A percentile compares a stretch with the other conserved stretches of the same genome.
These are phyloP conservation scores for Lepidostoma basale DNA, from an alignment of 1,140 invertebrate species.

Conservation along the genomic window DNA sequence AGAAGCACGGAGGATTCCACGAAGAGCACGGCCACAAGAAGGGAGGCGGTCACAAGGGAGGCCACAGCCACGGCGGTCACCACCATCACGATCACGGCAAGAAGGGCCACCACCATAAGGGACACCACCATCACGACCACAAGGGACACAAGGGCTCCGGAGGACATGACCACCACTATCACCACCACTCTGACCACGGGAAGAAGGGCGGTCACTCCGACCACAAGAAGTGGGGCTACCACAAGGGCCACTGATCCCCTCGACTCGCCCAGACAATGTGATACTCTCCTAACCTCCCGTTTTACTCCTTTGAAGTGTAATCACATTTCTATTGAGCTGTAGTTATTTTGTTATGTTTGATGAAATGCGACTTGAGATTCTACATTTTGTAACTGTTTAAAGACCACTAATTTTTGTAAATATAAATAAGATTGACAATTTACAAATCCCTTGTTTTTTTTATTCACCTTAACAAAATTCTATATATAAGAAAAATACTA, in stretches of 20 bases:
- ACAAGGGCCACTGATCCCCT: constrained; percentile 56
- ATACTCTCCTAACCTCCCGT: not conserved
- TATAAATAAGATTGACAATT: constrained; percentile 34
- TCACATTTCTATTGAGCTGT: constrained; percentile 1
- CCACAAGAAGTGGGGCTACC: constrained; percentile 62
- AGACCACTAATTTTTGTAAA: constrained; percentile 35
- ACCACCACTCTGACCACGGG: constrained; percentile 66
- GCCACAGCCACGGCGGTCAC: constrained; percentile 69
- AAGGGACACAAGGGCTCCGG: constrained; percentile 59
- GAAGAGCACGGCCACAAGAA: constrained; percentile 71
- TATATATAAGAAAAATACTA: too few species aligned
- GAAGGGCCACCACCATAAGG: constrained; percentile 54
- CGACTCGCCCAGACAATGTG: not conserved
- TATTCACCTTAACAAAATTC: too few species aligned
- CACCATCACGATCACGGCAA: constrained; percentile 55
- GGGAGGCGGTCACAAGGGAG: constrained; percentile 70
- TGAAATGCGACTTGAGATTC: constrained; percentile 26
- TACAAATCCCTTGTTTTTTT: not conserved
- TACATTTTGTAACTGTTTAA: constrained; percentile 23
- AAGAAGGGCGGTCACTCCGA: constrained; percentile 66
- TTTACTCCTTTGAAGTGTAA: not conserved
- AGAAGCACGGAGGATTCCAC: constrained; percentile 69
- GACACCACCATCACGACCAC: constrained; percentile 65
- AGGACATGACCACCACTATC: constrained; percentile 62
- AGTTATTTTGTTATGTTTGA: constrained; percentile 43